Evolutionary conservation across 2,888 invertebrate species (phyloP).

Genomic region (Auanema freiburgensis): DNA sequence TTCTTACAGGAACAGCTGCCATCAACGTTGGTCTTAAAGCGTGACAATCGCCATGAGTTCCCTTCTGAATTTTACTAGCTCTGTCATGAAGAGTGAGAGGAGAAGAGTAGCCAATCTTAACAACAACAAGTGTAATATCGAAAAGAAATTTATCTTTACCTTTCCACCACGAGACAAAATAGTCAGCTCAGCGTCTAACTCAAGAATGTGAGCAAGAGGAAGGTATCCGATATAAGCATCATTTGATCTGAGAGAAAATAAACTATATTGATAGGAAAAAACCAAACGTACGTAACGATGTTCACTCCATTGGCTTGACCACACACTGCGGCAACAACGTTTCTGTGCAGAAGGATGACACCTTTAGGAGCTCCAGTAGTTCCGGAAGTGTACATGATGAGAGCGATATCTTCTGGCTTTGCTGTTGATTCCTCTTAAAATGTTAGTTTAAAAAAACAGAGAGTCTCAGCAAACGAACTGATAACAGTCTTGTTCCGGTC

Average conservation of each 20-base stretch:
- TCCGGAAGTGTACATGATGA: slow-evolving; percentile 90
- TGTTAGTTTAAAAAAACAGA: not conserved
- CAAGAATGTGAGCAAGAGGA: slow-evolving; percentile 93
- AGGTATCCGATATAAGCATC: slow-evolving; percentile 91
- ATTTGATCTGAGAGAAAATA: slow-evolving; percentile 28
- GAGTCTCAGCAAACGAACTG: slow-evolving; percentile 15
- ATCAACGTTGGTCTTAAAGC: slow-evolving; percentile 88
- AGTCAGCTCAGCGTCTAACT: slow-evolving; percentile 77
- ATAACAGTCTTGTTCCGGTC: slow-evolving; percentile 32
- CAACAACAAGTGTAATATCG: slow-evolving; percentile 58
- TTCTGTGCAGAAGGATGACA: slow-evolving; percentile 66
- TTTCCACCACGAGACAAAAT: slow-evolving; percentile 36
- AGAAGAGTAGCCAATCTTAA: slow-evolving; percentile 91
- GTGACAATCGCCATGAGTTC: slow-evolving; percentile 88
- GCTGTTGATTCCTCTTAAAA: slow-evolving; percentile 40
- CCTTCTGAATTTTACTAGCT: slow-evolving; percentile 89
- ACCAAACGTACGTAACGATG: slow-evolving; percentile 32
- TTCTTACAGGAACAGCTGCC: slow-evolving; percentile 84
- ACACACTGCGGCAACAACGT: slow-evolving; percentile 66
- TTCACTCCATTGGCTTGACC: slow-evolving; percentile 65
- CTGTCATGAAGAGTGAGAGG: slow-evolving; percentile 76
- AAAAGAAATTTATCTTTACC: slow-evolving; percentile 17
- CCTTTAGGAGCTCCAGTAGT: slow-evolving; percentile 76
- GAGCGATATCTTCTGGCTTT: slow-evolving; percentile 70
- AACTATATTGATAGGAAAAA: slow-evolving; percentile 59